These are phyloP conservation scores for Acanthosepion lycidas DNA, from an alignment of 2,888 invertebrate species.

Conservation along the genomic window DNA sequence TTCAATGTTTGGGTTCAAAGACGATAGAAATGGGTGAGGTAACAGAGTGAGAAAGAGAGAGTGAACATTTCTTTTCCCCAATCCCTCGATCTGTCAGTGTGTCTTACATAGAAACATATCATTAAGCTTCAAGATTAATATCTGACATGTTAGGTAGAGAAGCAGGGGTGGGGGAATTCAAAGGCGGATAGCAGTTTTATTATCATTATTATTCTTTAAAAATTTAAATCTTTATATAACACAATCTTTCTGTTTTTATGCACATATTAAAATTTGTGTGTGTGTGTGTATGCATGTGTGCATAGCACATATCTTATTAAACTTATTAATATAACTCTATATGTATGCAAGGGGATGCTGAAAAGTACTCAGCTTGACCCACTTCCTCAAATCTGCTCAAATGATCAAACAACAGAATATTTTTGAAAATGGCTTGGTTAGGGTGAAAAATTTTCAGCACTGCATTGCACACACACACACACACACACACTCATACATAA, in stretches of 20 bases:
- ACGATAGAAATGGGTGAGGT: neutral
- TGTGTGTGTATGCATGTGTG: too few relatives aligned
- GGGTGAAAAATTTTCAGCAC: too few relatives aligned
- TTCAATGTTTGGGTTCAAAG: neutral
- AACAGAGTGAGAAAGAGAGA: neutral
- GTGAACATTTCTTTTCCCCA: neutral
- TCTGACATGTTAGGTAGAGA: conserved; percentile 33
- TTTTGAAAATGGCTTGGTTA: too few relatives aligned
- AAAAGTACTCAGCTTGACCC: too few relatives aligned
- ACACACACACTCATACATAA: too few relatives aligned
- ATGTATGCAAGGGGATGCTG: too few relatives aligned
- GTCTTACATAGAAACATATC: conserved; percentile 33
- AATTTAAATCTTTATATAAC: neutral
- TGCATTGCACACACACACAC: too few relatives aligned
- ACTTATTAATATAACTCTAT: too few relatives aligned
- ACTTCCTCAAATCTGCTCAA: too few relatives aligned
- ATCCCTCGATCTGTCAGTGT: conserved; percentile 7
- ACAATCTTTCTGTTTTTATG: neutral
- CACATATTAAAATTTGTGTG: neutral
- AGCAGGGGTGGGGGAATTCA: neutral
- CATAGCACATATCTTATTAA: too few relatives aligned
- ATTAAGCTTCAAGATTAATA: conserved; percentile 33
- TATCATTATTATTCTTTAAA: neutral
- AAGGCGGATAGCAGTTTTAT: neutral
- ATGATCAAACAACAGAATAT: too few relatives aligned